phyloP scores from a whole-genome alignment of 2,888 invertebrate species.

The Gymnosoma rotundatum region DNA sequence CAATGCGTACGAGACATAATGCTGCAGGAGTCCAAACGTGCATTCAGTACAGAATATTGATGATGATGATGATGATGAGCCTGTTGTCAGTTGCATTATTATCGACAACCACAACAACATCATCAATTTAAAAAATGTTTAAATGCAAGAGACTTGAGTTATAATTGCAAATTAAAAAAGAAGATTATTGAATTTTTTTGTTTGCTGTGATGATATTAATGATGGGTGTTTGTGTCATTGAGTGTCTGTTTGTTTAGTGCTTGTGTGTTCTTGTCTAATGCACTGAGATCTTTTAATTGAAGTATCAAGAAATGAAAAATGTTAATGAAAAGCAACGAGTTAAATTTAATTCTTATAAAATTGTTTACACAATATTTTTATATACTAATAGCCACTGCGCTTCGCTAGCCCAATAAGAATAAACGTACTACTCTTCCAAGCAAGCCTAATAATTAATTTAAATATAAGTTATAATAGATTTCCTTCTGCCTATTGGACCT shows the following conservation, averaged over 20 bases:
- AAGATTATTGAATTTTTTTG: conserved; percentile 57
- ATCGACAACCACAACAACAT: conserved; percentile 59
- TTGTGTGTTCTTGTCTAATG: too few relatives aligned
- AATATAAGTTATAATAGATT: too few relatives aligned
- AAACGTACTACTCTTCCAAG: too few relatives aligned
- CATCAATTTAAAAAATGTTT: conserved; percentile 59
- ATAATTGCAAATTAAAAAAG: conserved; percentile 56
- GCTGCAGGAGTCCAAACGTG: conserved; percentile 6
- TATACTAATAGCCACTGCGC: too few relatives aligned
- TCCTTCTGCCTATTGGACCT: too few relatives aligned
- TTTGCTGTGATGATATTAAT: not conserved
- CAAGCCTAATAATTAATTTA: too few relatives aligned
- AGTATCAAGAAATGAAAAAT: too few relatives aligned
- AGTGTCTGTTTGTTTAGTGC: conserved; percentile 3
- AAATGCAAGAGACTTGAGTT: conserved; percentile 30
- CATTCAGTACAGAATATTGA: conserved; percentile 42
- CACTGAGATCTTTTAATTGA: too few relatives aligned
- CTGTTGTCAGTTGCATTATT: conserved; percentile 60
- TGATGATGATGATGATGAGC: conserved; percentile 65
- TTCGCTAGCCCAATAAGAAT: too few relatives aligned
- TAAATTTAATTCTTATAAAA: too few relatives aligned
- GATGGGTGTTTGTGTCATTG: not conserved
- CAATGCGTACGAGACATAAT: conserved; percentile 44
- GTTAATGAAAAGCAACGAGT: too few relatives aligned
- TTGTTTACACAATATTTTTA: not conserved